Conservation (phyloP, 2,888 invertebrate genomes). For the Zootermopsis nevadensis region DNA sequence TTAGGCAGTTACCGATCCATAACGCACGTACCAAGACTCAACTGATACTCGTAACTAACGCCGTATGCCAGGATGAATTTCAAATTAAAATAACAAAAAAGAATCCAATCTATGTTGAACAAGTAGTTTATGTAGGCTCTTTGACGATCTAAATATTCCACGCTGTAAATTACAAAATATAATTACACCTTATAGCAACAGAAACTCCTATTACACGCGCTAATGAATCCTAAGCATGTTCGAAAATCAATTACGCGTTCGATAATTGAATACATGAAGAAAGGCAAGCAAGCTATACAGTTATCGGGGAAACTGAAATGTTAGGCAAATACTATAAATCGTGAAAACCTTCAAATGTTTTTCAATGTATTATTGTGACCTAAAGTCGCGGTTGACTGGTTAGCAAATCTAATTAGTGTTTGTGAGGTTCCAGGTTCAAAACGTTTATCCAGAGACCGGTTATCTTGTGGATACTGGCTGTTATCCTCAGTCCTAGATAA, state of each 20-base stretch:
- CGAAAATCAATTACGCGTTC: slow-evolving; percentile 8
- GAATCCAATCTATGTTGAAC: too few relatives aligned
- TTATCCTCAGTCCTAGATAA: too few relatives aligned
- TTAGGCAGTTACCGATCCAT: neutral
- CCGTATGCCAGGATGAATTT: neutral
- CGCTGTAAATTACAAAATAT: neutral
- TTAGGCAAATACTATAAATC: neutral
- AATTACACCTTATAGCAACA: neutral
- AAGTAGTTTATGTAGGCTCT: neutral
- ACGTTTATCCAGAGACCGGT: too few relatives aligned
- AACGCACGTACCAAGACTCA: neutral
- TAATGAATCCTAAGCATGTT: slow-evolving; percentile 2
- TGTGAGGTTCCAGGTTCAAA: too few relatives aligned
- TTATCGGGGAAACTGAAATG: neutral
- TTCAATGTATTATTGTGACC: neutral
- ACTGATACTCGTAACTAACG: neutral
- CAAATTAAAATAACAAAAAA: neutral
- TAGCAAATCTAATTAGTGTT: too few relatives aligned
- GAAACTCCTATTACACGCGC: neutral
- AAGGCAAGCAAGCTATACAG: neutral
- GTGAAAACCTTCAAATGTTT: neutral
- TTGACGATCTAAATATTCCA: neutral
- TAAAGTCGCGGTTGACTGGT: too few relatives aligned
- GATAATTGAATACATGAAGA: slow-evolving; percentile 1
- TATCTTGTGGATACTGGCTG: too few relatives aligned